These are phyloP conservation scores for Eupelmus urozonus DNA, from an alignment of 2,888 invertebrate genomes.

Conservation along the genomic window DNA sequence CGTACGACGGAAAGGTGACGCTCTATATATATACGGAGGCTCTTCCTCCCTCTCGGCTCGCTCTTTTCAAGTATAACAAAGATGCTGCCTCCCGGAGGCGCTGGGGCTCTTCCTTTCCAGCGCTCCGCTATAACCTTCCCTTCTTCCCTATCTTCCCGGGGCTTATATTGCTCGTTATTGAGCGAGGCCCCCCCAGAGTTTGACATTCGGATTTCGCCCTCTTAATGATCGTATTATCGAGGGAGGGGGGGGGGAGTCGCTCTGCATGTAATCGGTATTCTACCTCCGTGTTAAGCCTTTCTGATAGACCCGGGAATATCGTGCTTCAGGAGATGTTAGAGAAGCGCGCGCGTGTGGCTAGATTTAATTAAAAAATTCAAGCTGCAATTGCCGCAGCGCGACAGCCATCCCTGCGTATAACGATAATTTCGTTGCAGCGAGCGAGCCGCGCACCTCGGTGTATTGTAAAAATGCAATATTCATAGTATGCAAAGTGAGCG, in stretches of 20 bases:
- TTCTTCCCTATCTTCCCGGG: constrained; percentile 30
- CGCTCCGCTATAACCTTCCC: not conserved
- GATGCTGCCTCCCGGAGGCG: too few relatives aligned
- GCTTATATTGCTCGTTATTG: constrained; percentile 57
- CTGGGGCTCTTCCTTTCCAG: constrained; percentile 44
- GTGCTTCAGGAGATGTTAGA: too few relatives aligned
- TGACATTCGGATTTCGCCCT: constrained; percentile 52
- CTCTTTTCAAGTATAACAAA: constrained; percentile 54
- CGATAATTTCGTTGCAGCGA: too few relatives aligned
- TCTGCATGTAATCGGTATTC: too few relatives aligned
- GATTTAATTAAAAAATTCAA: too few relatives aligned
- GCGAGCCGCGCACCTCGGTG: too few relatives aligned
- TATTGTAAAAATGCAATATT: not conserved
- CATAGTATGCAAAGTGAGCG: not conserved
- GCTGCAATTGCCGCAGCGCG: too few relatives aligned
- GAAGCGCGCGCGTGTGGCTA: too few relatives aligned
- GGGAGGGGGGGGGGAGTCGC: too few relatives aligned
- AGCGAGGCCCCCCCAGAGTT: constrained; percentile 56
- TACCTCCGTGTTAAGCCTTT: too few relatives aligned
- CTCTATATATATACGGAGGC: constrained; percentile 1
- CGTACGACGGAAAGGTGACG: constrained; percentile 42
- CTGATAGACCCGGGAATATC: too few relatives aligned
- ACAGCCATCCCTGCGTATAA: too few relatives aligned
- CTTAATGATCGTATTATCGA: constrained; percentile 55
- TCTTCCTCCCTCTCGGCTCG: not conserved